phyloP scores from a whole-genome alignment of 1,140 invertebrate genomes.

The Zeugodacus cucurbitae region DNA sequence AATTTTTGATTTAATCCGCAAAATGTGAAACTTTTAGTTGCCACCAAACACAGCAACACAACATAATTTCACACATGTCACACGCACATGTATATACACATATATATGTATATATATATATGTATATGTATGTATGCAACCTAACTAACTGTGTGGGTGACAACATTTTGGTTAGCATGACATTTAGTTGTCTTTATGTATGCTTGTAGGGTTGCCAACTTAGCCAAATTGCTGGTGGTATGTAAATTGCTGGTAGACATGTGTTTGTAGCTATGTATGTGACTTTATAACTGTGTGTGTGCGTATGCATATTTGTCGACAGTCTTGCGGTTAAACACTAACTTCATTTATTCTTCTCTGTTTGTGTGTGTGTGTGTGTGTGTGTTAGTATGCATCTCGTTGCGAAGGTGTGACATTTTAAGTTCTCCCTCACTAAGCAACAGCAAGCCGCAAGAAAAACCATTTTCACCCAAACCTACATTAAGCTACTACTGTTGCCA shows the following conservation, averaged over 20 bases:
- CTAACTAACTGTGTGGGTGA: neutral
- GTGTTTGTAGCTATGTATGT: neutral
- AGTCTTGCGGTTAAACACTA: neutral
- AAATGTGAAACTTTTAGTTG: neutral
- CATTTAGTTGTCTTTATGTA: no score
- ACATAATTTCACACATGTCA: neutral
- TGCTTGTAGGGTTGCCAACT: neutral
- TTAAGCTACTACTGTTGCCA: neutral
- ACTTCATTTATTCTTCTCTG: neutral
- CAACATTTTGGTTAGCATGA: neutral
- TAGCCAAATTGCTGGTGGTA: neutral
- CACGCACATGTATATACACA: neutral
- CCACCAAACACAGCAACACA: no score
- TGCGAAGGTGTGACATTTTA: neutral
- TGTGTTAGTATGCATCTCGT: neutral
- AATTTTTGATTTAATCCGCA: neutral
- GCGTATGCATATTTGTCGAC: neutral
- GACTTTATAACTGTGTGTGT: no score
- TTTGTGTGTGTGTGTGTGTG: neutral
- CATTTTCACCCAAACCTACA: neutral
- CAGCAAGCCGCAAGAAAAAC: neutral
- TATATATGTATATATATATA: neutral
- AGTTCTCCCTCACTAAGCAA: neutral
- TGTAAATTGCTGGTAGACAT: neutral
- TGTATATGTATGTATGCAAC: no score